Conservation (phyloP, 92 coral and sea anemone genomes). For the Phenganax marumi region DNA sequence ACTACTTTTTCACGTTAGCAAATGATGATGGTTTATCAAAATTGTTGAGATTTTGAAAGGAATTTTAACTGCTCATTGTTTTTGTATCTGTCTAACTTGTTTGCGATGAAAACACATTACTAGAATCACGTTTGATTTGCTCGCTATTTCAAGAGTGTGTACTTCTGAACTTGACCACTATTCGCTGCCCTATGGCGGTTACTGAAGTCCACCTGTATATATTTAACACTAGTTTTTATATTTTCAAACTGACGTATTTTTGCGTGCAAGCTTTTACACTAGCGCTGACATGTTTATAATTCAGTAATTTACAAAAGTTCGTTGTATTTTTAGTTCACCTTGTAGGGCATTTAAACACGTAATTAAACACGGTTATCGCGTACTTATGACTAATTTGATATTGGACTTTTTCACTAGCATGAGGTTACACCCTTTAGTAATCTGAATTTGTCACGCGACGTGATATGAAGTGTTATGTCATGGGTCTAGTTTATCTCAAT, state of each 20-base stretch:
- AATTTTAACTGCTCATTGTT: no score
- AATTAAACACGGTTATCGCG: slow-evolving; percentile 2
- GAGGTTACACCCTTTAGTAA: slow-evolving; percentile 8
- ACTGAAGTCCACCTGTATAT: no score
- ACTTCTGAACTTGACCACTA: no score
- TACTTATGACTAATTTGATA: slow-evolving; percentile 4
- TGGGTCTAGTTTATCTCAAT: not conserved
- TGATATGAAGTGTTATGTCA: not conserved
- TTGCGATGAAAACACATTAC: no score
- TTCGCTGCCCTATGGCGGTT: no score
- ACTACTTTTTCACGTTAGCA: no score
- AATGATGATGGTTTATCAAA: no score
- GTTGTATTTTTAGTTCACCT: slow-evolving; percentile 19
- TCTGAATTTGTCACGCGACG: slow-evolving; percentile 9
- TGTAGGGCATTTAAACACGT: slow-evolving; percentile 3
- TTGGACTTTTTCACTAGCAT: not conserved
- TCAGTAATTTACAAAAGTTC: not conserved
- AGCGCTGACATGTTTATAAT: not conserved
- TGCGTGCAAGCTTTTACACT: not conserved
- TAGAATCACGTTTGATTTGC: no score
- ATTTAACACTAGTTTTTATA: no score
- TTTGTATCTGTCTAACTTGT: no score
- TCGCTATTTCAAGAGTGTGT: no score
- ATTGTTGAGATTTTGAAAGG: no score
- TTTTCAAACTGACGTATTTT: not conserved